Conservation (phyloP, 2,888 invertebrate species). For the Miltochrista miniata region DNA sequence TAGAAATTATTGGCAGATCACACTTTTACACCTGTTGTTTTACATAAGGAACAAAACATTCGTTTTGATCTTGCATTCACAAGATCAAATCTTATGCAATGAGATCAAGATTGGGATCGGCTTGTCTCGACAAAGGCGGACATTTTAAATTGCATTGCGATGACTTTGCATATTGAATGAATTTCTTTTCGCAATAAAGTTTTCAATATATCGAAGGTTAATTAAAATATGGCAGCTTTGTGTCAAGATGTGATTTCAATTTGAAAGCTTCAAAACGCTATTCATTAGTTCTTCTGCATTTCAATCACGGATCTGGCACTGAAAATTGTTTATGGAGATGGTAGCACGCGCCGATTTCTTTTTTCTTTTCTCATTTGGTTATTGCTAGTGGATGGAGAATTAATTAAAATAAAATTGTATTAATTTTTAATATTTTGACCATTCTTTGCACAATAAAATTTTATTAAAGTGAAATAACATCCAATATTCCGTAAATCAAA, state of each 20-base stretch:
- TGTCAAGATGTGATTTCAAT: conserved; percentile 4
- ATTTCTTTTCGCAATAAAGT: conserved; percentile 66
- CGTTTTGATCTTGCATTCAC: no score
- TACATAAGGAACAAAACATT: conserved; percentile 19
- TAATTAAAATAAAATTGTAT: neutral
- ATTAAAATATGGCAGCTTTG: conserved; percentile 37
- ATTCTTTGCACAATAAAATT: conserved; percentile 7
- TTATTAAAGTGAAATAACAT: conserved; percentile 11
- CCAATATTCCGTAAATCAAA: no score
- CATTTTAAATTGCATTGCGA: conserved; percentile 68
- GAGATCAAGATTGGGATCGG: conserved; percentile 59
- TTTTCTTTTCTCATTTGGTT: neutral
- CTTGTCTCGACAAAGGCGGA: conserved; percentile 50
- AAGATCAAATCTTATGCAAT: conserved; percentile 57
- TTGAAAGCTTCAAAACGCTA: neutral
- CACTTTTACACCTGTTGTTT: conserved; percentile 21
- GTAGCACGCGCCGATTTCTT: neutral
- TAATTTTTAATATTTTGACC: conserved; percentile 4
- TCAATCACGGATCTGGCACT: neutral
- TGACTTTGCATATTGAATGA: conserved; percentile 58
- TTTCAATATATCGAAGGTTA: conserved; percentile 51
- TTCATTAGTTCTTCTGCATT: neutral
- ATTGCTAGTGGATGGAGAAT: neutral
- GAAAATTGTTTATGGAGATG: neutral
- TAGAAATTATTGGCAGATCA: conserved; percentile 14